These are phyloP conservation scores for Stictocephala bisonia DNA, from an alignment of 2,888 invertebrate genomes.

Conservation along the genomic window DNA sequence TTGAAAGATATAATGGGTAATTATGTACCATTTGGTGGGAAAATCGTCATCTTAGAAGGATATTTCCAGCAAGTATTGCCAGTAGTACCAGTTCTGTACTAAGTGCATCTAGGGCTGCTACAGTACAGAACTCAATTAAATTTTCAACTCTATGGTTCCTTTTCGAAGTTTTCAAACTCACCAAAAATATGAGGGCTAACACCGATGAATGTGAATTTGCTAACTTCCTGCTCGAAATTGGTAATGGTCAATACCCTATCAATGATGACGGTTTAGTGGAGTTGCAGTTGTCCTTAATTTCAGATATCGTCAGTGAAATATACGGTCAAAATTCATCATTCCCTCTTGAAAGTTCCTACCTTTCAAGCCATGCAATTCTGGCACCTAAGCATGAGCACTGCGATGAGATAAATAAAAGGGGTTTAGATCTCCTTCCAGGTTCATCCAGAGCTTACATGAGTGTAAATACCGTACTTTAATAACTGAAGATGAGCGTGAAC, in stretches of 20 bases:
- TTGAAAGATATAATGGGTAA: conserved; percentile 56
- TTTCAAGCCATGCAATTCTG: conserved; percentile 13
- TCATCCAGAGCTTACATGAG: too few relatives aligned
- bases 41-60: conserved; percentile 52
- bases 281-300: not conserved
- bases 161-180: too few relatives aligned
- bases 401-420: conserved; percentile 15
- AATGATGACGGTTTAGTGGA: not conserved
- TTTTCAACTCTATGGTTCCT: too few relatives aligned
- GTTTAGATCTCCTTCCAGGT: conserved; percentile 22
- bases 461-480: too few relatives aligned
- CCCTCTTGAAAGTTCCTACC: not conserved
- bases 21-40: conserved; percentile 56
- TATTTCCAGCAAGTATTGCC: conserved; percentile 39
- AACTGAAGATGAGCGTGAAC: too few relatives aligned
- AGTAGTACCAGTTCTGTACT: too few relatives aligned
- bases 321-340: conserved; percentile 3
- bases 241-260: not conserved
- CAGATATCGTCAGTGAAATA: conserved; percentile 11
- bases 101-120: not conserved
- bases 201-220: conserved; percentile 12
- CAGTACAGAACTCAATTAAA: conserved; percentile 5
- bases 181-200: too few relatives aligned
- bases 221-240: conserved; percentile 7
- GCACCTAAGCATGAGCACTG: conserved; percentile 25